These are phyloP conservation scores for Belgica antarctica DNA, from an alignment of 2,888 invertebrate genomes.

Conservation along the genomic window DNA sequence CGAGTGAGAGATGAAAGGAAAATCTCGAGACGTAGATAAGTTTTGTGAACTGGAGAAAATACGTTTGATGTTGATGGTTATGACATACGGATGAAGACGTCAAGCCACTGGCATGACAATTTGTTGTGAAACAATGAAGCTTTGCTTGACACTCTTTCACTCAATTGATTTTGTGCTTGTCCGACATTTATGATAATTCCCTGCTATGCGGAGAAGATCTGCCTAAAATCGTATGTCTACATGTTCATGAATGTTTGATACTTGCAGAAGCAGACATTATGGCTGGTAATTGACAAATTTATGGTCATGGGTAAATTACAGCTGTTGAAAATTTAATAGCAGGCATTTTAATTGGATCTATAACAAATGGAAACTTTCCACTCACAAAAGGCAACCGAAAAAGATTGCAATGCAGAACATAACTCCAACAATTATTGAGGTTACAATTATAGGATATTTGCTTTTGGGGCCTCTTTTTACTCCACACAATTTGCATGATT, in stretches of 20 bases:
- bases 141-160: neutral
- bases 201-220: neutral
- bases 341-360: constrained; percentile 10
- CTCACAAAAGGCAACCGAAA: neutral
- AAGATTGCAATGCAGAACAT: neutral
- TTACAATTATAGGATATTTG: neutral
- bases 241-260: too few relatives aligned
- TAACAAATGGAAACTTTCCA: too few relatives aligned
- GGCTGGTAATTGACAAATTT: neutral
- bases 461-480: neutral
- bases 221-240: too few relatives aligned
- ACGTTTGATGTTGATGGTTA: neutral
- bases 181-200: neutral
- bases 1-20: neutral
- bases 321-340: neutral
- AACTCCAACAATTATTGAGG: constrained; percentile 1
- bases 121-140: neutral
- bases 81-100: neutral
- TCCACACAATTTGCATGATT: constrained; percentile 17
- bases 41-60: too few relatives aligned
- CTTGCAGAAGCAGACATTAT: too few relatives aligned
- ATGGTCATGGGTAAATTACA: neutral
- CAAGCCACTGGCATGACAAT: neutral
- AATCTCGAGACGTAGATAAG: too few relatives aligned
- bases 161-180: constrained; percentile 2